These are phyloP conservation scores for Pecten maximus DNA, from an alignment of 2,888 invertebrate species.

Conservation along the genomic window DNA sequence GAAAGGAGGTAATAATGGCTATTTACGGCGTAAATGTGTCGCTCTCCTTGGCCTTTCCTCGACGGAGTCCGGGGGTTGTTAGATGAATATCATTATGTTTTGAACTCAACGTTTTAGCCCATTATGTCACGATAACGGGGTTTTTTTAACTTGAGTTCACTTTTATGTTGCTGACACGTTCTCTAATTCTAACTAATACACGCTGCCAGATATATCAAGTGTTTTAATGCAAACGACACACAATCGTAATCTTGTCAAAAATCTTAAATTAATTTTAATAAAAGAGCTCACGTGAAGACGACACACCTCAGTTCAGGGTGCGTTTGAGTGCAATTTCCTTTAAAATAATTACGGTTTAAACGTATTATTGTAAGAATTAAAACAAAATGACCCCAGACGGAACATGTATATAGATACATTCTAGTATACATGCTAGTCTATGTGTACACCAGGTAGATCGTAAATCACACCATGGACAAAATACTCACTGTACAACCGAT, in stretches of 20 bases:
- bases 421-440: neutral
- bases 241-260: neutral
- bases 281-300: neutral
- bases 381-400: neutral
- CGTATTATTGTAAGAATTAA: constrained; percentile 10
- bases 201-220: neutral
- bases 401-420: neutral
- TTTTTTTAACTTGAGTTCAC: neutral
- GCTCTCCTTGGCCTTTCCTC: neutral
- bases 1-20: neutral
- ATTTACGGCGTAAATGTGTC: neutral
- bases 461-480: neutral
- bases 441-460: neutral
- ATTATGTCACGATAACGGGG: neutral
- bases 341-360: neutral
- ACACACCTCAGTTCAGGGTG: neutral
- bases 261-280: constrained; percentile 29
- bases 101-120: neutral
- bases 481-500: neutral
- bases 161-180: neutral
- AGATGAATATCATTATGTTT: neutral
- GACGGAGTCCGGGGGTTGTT: neutral
- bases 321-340: neutral
- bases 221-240: neutral
- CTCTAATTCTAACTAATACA: neutral